phyloP scores from a whole-genome alignment of 2,888 invertebrate genomes.

The Hydroisotoma schaefferi region DNA sequence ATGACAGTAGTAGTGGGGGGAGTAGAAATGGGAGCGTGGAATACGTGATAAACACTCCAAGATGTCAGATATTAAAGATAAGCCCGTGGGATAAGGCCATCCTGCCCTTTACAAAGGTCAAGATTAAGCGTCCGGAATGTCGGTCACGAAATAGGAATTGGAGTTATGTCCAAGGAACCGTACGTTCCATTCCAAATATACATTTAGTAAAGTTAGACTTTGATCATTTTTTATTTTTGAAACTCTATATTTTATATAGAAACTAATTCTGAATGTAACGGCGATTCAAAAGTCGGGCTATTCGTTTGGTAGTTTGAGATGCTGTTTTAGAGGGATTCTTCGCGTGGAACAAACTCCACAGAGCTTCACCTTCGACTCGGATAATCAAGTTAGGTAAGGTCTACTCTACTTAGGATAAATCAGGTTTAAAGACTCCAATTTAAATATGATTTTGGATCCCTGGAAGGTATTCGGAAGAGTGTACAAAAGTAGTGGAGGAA shows the following conservation, averaged over 20 bases:
- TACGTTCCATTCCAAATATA: neutral
- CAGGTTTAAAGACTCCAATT: neutral
- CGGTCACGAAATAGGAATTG: conserved; percentile 5
- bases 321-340: conserved; percentile 25
- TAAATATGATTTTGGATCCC: neutral
- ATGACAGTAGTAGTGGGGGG: neutral
- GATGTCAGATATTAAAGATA: conserved; percentile 25
- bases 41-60: conserved; percentile 20
- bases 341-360: conserved; percentile 26
- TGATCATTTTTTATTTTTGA: neutral
- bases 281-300: conserved; percentile 23
- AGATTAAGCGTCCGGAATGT: conserved; percentile 13
- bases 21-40: no score
- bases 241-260: conserved; percentile 10
- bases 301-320: conserved; percentile 9
- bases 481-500: neutral
- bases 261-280: conserved; percentile 15
- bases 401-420: neutral
- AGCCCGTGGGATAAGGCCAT: conserved; percentile 22
- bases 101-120: conserved; percentile 12
- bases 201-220: neutral
- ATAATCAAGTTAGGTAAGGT: conserved; percentile 14
- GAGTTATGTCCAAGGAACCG: conserved; percentile 16
- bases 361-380: conserved; percentile 14
- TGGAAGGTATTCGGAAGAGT: conserved; percentile 20